These are phyloP conservation scores for Tenthredo amoena DNA, from an alignment of 2,888 invertebrate species.

Conservation along the genomic window DNA sequence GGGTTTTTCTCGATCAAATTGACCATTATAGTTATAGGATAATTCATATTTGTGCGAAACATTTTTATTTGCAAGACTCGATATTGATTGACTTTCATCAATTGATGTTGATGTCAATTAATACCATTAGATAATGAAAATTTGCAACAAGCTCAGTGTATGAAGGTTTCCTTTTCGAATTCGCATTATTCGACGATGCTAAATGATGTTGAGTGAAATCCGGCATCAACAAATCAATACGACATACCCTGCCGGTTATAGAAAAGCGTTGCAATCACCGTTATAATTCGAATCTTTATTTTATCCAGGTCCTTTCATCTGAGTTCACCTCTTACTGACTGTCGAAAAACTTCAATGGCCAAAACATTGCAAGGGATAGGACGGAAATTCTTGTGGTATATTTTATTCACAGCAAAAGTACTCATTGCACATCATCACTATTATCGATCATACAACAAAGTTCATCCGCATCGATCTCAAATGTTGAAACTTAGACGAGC, in stretches of 20 bases:
- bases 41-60: too few species aligned
- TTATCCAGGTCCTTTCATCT: background rate
- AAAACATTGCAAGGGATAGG: background rate
- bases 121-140: background rate
- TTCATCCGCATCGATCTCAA: background rate
- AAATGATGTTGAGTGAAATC: background rate
- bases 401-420: background rate
- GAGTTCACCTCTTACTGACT: background rate
- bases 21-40: too few species aligned
- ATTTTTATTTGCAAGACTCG: too few species aligned
- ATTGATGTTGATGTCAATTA: background rate
- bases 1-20: too few species aligned
- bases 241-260: background rate
- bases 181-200: background rate
- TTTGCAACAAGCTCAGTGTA: background rate
- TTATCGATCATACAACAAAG: background rate
- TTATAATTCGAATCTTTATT: background rate
- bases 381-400: background rate
- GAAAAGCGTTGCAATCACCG: constrained; percentile 7
- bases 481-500: background rate
- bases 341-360: background rate
- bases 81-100: too few species aligned
- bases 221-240: background rate
- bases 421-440: background rate
- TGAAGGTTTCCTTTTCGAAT: background rate